Evolutionary conservation across 1,140 invertebrate genomes (phyloP).

Genomic region (Araneus ventricosus): DNA sequence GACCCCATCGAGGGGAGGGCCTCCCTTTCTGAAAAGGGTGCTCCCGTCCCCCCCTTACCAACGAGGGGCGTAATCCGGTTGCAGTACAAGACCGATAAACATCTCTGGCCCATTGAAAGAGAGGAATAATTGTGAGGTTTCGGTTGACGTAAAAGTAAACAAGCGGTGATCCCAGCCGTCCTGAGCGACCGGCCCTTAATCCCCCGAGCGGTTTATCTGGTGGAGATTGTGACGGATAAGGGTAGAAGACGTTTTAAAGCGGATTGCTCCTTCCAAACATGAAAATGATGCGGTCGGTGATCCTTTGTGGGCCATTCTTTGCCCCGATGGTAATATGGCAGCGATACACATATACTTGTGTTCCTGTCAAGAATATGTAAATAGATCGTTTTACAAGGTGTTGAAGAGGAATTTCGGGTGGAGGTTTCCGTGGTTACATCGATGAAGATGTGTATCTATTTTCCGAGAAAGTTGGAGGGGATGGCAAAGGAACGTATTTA

Average conservation of each 20-base stretch:
- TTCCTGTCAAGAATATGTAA: slow-evolving; percentile 28
- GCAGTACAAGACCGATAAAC: slow-evolving; percentile 72
- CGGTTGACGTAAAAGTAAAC: slow-evolving; percentile 67
- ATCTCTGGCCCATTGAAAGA: slow-evolving; percentile 50
- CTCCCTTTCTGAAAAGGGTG: background rate
- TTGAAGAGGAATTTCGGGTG: background rate
- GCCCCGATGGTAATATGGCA: background rate
- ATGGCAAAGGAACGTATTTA: too few relatives aligned
- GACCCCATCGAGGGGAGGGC: background rate
- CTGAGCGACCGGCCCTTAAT: background rate
- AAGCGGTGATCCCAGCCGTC: slow-evolving; percentile 10
- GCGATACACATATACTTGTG: background rate
- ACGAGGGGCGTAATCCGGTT: slow-evolving; percentile 62
- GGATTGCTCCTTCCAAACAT: slow-evolving; percentile 30
- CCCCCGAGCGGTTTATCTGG: background rate
- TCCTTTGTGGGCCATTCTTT: background rate
- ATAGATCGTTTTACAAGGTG: slow-evolving; percentile 21
- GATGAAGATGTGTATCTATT: too few relatives aligned
- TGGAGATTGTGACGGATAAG: slow-evolving; percentile 67
- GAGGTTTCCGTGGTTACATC: too few relatives aligned
- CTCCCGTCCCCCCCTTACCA: background rate
- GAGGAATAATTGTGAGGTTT: slow-evolving; percentile 66
- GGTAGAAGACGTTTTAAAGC: slow-evolving; percentile 61
- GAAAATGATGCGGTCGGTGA: background rate
- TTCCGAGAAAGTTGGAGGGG: too few relatives aligned